A percentile compares a stretch with the other conserved stretches of the same genome.
phyloP scores from a whole-genome alignment of 1,140 invertebrate genomes.

The Hirudo medicinalis region DNA sequence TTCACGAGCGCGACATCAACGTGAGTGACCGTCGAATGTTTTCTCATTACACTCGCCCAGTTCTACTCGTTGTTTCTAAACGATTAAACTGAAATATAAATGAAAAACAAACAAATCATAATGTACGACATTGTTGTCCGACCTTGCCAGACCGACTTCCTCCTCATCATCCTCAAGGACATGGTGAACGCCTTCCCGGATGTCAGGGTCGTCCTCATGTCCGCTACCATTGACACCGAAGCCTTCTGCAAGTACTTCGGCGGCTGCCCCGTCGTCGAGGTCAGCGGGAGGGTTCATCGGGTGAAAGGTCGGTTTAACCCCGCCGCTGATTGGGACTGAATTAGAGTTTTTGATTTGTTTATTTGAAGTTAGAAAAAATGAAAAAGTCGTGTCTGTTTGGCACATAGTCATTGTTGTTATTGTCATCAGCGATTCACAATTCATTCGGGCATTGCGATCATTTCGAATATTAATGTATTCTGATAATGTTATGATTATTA shows the following conservation, averaged over 20 bases:
- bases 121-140: too few relatives aligned
- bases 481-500: too few relatives aligned
- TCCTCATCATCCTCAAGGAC: conserved; percentile 43
- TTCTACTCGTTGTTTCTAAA: too few relatives aligned
- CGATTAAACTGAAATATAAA: neutral
- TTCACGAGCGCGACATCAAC: conserved; percentile 53
- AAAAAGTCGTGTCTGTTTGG: too few relatives aligned
- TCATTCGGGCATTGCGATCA: neutral
- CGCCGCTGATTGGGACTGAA: too few relatives aligned
- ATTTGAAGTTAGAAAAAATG: too few relatives aligned
- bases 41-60: too few relatives aligned
- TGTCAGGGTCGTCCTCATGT: conserved; percentile 43
- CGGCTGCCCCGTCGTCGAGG: conserved; percentile 37
- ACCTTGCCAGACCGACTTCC: conserved; percentile 42
- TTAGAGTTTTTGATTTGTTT: too few relatives aligned
- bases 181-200: conserved; percentile 42
- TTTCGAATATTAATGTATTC: too few relatives aligned
- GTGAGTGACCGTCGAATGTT: conserved; percentile 27
- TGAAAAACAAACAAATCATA: too few relatives aligned
- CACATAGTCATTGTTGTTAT: too few relatives aligned
- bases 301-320: conserved; percentile 37
- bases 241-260: conserved; percentile 44
- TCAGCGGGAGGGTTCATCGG: conserved; percentile 39
- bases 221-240: conserved; percentile 43
- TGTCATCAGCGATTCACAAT: too few relatives aligned